Evolutionary conservation across 2,113 vertebrate species (phyloP).

Genomic region (Podilymbus podiceps): DNA sequence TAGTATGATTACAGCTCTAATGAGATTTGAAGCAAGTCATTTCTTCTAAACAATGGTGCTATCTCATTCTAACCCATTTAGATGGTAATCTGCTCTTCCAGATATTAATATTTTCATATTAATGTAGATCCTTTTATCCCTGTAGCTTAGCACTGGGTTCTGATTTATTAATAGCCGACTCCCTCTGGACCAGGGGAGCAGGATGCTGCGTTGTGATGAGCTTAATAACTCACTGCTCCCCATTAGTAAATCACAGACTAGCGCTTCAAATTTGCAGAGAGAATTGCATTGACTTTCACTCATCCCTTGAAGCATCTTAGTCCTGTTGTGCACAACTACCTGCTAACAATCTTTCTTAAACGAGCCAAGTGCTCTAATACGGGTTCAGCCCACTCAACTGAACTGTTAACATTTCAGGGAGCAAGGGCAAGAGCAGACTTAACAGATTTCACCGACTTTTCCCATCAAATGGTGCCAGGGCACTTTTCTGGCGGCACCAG

Average conservation of each 20-base stretch:
- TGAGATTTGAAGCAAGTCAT: constrained; percentile 32
- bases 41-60: constrained; percentile 38
- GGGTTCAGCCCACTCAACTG: neutral
- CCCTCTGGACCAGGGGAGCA: constrained; percentile 11
- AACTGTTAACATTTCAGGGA: neutral
- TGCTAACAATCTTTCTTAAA: neutral
- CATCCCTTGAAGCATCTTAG: neutral
- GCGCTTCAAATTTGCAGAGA: neutral
- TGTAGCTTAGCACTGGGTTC: neutral
- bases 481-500: neutral
- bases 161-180: constrained; percentile 57
- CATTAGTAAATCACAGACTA: constrained; percentile 26
- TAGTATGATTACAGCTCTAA: neutral
- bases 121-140: constrained; percentile 44
- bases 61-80: constrained; percentile 15
- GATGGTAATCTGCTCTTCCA: constrained; percentile 31
- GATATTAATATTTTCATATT: constrained; percentile 31
- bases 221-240: constrained; percentile 26
- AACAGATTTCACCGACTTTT: neutral
- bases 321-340: neutral
- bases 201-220: neutral
- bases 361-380: neutral
- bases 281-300: neutral
- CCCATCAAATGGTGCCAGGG: neutral
- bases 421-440: neutral